These are phyloP conservation scores for Troides helena DNA, from an alignment of 2,888 invertebrate genomes.

Conservation along the genomic window DNA sequence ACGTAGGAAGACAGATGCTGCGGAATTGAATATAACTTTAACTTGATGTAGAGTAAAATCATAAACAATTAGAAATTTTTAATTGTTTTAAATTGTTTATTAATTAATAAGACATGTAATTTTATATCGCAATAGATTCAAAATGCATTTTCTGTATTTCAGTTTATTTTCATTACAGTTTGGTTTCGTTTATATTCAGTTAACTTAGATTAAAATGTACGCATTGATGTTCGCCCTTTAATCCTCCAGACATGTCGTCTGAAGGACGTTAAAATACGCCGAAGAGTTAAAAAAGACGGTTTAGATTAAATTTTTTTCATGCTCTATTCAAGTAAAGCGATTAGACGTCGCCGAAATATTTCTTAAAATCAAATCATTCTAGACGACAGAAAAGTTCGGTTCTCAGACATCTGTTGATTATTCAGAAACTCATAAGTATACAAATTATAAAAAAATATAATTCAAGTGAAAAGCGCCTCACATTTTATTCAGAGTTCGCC, in stretches of 20 bases:
- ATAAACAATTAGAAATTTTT: not conserved
- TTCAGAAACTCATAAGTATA: conserved; percentile 32
- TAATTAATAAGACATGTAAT: no score
- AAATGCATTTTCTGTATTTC: not conserved
- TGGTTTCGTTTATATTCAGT: not conserved
- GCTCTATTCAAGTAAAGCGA: not conserved
- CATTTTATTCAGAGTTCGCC: conserved; percentile 60
- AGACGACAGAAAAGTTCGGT: conserved; percentile 33
- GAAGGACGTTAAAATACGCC: conserved; percentile 9
- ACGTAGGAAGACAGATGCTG: no score
- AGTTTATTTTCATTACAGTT: not conserved
- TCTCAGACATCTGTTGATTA: conserved; percentile 1
- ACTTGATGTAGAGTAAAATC: not conserved
- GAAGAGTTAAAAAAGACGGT: not conserved
- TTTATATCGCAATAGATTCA: not conserved
- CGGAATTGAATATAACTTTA: not conserved
- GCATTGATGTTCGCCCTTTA: conserved; percentile 3
- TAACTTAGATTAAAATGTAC: conserved; percentile 11
- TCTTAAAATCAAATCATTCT: not conserved
- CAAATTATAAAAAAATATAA: conserved; percentile 47
- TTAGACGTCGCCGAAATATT: not conserved
- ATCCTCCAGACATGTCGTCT: conserved; percentile 22
- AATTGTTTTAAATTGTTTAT: not conserved
- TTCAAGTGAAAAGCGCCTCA: conserved; percentile 49
- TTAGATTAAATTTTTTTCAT: conserved; percentile 2